Base-by-base conservation (phyloP, 2,797 vertebrate genomes). In the Coregonus suidteri region DNA sequence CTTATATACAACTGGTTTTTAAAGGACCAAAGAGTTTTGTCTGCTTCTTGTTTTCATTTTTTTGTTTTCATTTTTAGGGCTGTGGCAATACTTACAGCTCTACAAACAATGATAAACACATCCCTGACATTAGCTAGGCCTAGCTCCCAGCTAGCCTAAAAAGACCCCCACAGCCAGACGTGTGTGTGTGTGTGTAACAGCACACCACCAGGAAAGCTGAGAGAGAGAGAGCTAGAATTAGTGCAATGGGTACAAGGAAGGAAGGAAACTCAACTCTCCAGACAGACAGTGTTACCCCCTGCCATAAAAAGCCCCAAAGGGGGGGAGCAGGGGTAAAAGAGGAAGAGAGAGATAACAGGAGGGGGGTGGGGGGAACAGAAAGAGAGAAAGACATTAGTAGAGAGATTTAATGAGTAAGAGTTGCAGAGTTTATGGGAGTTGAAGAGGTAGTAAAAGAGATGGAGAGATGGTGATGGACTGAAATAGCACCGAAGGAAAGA, bases 211-310 rank as follows among this genome's bases (percentile, higher is more conserved):
- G 18, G n/a, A 71, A n/a, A 70, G 37, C 14, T 35, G 34, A 35
- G 31, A 18, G 13, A 18, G 35, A 7, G 5, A n/a, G 67, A 69
- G 31, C 18, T 64, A n/a, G 20, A 3, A 7, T 64, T 18, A n/a
- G 20, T 64, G 62, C 7, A 3, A 3, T 7, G 62, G 62, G 20
- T 20, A 25, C 6, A 64, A 64, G 67, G 67, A 37, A 35, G 66
- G 66, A 68, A 69, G 67, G 35, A 47, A 47, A 47, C 41, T 47
- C 41, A 47, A 47, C 37, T 20, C 16, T 47, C 20, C 31, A 68
- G 66, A 68, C 68, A 69, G 35, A 37, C 35, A 47, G 37, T 41
- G 68, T 70, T 69, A 69, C 34, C 34, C 67, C 35, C 35, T 47
- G 35, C 68, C 68, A 47, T 70, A 20, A 69, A 37, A 20, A 1